These are phyloP conservation scores for Chaitophorus viminalis DNA, from an alignment of 2,888 invertebrate genomes.

Conservation along the genomic window DNA sequence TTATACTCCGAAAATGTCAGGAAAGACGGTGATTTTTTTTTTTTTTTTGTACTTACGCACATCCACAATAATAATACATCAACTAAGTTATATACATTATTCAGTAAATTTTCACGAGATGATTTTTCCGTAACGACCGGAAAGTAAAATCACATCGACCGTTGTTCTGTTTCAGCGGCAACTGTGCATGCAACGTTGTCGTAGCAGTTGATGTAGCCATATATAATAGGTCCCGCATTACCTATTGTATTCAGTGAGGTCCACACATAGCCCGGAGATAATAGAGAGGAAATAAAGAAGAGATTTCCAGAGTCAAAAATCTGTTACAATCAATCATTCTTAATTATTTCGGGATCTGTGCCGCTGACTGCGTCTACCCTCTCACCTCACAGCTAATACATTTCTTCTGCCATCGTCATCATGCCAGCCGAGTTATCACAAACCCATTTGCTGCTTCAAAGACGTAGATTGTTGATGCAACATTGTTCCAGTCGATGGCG, in stretches of 20 bases:
- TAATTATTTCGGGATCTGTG: neutral
- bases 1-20: too few relatives aligned
- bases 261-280: neutral
- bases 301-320: neutral
- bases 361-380: neutral
- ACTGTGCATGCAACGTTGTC: neutral
- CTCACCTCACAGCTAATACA: neutral
- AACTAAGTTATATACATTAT: too few relatives aligned
- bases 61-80: too few relatives aligned
- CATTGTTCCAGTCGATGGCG: too few relatives aligned
- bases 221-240: slow-evolving; percentile 16
- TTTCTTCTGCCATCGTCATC: too few relatives aligned
- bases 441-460: too few relatives aligned
- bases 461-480: too few relatives aligned
- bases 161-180: neutral
- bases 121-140: neutral
- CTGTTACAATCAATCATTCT: slow-evolving; percentile 37
- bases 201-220: neutral
- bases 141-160: neutral
- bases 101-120: neutral
- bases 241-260: slow-evolving; percentile 9
- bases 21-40: too few relatives aligned
- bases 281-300: neutral
- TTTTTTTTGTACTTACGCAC: too few relatives aligned
- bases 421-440: too few relatives aligned